These are phyloP conservation scores for Palythoa caribaeorum DNA, from an alignment of 92 coral and sea anemone genomes.

Conservation along the genomic window DNA sequence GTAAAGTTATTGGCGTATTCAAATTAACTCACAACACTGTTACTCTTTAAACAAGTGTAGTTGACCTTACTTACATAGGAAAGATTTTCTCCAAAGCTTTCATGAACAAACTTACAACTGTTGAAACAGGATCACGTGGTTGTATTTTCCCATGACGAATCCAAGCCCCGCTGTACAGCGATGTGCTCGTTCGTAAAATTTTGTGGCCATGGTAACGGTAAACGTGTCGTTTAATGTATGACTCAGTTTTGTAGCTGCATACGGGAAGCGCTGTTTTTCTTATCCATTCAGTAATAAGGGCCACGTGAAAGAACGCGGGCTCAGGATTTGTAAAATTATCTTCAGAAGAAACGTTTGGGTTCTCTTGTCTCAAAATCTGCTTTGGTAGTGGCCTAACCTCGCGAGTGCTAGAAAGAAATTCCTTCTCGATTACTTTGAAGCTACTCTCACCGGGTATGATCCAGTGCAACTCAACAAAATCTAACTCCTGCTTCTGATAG, in stretches of 20 bases:
- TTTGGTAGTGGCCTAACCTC: conserved; percentile 8
- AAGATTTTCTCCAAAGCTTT: conserved; percentile 67
- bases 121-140: conserved; percentile 14
- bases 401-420: conserved; percentile 47
- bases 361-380: conserved; percentile 2
- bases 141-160: conserved; percentile 2
- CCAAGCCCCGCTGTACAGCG: conserved; percentile 30
- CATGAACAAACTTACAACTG: conserved; percentile 65
- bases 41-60: too few relatives aligned
- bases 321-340: background rate
- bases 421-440: conserved; percentile 54
- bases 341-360: background rate
- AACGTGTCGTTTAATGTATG: conserved; percentile 27
- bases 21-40: too few relatives aligned
- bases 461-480: conserved; percentile 78
- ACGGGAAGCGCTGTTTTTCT: conserved; percentile 57
- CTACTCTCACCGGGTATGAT: conserved; percentile 69
- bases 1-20: too few relatives aligned
- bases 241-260: conserved; percentile 56
- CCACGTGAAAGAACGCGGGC: conserved; percentile 60
- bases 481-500: conserved; percentile 54
- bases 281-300: conserved; percentile 74
- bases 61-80: conserved; percentile 63
- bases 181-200: conserved; percentile 26
- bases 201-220: conserved; percentile 55